These are phyloP conservation scores for Sialis lutaria DNA, from an alignment of 2,888 invertebrate species.

Conservation along the genomic window DNA sequence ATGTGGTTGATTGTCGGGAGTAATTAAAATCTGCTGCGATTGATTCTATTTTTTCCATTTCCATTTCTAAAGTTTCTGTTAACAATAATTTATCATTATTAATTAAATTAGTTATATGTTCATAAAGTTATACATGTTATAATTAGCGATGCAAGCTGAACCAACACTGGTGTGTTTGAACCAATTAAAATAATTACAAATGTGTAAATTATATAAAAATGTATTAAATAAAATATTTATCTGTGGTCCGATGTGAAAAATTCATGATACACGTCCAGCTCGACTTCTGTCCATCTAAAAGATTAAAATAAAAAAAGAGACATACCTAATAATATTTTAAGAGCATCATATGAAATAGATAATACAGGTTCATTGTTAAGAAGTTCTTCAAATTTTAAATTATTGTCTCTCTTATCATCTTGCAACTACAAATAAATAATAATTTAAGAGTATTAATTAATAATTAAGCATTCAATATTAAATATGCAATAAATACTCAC, in stretches of 20 bases:
- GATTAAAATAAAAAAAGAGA: neutral
- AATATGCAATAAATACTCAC: constrained; percentile 22
- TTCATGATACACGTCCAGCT: too few relatives aligned
- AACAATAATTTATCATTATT: neutral
- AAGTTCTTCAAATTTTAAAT: constrained; percentile 59
- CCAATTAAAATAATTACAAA: neutral
- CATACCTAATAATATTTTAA: constrained; percentile 70
- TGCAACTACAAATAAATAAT: constrained; percentile 29
- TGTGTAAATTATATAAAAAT: constrained; percentile 1
- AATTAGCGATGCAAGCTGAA: too few relatives aligned
- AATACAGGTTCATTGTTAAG: constrained; percentile 57
- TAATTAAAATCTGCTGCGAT: constrained; percentile 31
- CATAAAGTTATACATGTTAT: too few relatives aligned
- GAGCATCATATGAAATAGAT: constrained; percentile 61
- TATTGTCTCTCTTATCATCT: constrained; percentile 65
- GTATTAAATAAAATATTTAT: neutral
- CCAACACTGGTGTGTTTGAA: neutral
- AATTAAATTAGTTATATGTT: too few relatives aligned
- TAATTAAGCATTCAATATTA: neutral
- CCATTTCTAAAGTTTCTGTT: constrained; percentile 63
- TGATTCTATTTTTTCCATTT: constrained; percentile 57
- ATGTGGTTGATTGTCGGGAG: constrained; percentile 18
- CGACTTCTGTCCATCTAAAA: neutral
- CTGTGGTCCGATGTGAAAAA: too few relatives aligned
- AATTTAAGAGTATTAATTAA: neutral